A percentile compares a stretch with the other conserved stretches of the same genome.
Conservation (phyloP, 2,888 invertebrate species). For the Trichacis sp. region DNA sequence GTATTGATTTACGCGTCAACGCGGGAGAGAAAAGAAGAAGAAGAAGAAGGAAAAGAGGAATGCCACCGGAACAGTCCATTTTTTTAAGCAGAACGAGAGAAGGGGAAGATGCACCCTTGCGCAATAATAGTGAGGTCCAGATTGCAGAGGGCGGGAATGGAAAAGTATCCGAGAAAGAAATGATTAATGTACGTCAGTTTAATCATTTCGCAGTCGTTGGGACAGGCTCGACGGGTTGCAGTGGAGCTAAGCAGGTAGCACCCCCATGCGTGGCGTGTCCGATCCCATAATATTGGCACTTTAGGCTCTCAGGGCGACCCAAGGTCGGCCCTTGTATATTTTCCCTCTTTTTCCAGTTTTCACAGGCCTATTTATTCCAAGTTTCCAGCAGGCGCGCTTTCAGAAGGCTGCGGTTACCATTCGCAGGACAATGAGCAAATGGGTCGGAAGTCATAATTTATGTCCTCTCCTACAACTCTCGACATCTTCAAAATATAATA, state of each 20-base stretch:
- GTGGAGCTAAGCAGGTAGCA: too few relatives aligned
- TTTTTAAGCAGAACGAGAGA: not conserved
- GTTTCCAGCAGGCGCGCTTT: too few relatives aligned
- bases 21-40: not conserved
- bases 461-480: too few relatives aligned
- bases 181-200: not conserved
- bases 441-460: constrained; percentile 66
- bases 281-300: too few relatives aligned
- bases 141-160: not conserved
- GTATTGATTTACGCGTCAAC: constrained; percentile 2
- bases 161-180: constrained; percentile 4
- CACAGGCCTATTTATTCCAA: too few relatives aligned
- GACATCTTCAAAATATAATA: too few relatives aligned
- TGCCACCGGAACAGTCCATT: constrained; percentile 4
- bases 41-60: too few relatives aligned
- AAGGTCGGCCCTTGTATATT: constrained; percentile 16
- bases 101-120: not conserved
- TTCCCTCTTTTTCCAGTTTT: constrained; percentile 23
- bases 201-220: constrained; percentile 7
- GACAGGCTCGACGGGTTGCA: too few relatives aligned
- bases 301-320: too few relatives aligned
- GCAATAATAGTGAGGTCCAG: not conserved
- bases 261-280: too few relatives aligned
- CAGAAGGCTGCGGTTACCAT: constrained; percentile 28
- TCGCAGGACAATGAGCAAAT: constrained; percentile 59